Conservation (phyloP, 1,140 invertebrate species). For the Zaprionus tsacasi region DNA sequence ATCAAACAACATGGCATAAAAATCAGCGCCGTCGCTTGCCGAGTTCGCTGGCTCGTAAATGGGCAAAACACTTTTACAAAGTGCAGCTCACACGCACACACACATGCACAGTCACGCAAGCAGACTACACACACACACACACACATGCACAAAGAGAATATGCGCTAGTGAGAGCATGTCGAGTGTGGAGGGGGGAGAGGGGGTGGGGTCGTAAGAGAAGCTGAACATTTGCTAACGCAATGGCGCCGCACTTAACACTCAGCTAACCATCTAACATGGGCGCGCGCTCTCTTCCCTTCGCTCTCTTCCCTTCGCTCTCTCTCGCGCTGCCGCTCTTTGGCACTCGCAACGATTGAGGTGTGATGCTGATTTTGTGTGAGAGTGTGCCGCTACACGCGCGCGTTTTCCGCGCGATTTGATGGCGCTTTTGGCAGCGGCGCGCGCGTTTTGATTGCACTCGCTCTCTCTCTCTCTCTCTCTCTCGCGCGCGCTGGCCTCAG, state of each 20-base stretch:
- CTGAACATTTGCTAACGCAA: constrained; percentile 66
- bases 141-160: constrained; percentile 37
- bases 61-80: constrained; percentile 81
- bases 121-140: constrained; percentile 1
- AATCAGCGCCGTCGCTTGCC: constrained; percentile 57
- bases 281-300: too few species aligned
- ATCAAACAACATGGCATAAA: constrained; percentile 76
- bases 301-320: background rate
- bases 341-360: constrained; percentile 54
- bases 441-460: constrained; percentile 62
- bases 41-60: constrained; percentile 74
- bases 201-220: background rate
- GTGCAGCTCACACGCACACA: constrained; percentile 57
- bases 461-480: background rate
- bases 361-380: constrained; percentile 54
- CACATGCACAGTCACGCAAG: constrained; percentile 9
- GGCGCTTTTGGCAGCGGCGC: constrained; percentile 59
- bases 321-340: background rate
- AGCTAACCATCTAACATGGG: background rate
- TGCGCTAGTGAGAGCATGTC: constrained; percentile 14
- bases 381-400: constrained; percentile 31
- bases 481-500: constrained; percentile 19
- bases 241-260: constrained; percentile 63
- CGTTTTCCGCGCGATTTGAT: constrained; percentile 76
- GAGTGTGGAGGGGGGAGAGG: background rate